phyloP scores from a whole-genome alignment of 2,113 vertebrate species.

The Orycteropus afer region DNA sequence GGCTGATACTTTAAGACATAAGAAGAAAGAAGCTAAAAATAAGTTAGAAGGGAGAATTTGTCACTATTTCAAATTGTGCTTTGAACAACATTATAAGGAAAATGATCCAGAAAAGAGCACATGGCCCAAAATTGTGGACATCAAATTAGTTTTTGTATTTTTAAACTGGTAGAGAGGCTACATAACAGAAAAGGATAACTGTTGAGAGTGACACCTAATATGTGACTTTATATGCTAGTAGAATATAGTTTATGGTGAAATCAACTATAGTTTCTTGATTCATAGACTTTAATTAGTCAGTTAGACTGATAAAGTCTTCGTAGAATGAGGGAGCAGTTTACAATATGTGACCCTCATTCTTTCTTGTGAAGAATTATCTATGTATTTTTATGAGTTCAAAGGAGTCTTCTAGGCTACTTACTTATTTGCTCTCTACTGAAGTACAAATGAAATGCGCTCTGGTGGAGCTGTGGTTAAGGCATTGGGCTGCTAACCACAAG shows the following conservation, averaged over 20 bases:
- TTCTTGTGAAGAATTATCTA: not conserved
- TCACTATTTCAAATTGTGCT: constrained; percentile 51
- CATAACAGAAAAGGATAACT: constrained; percentile 28
- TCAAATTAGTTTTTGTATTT: constrained; percentile 49
- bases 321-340: constrained; percentile 24
- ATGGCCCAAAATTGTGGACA: not conserved
- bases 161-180: not conserved
- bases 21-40: constrained; percentile 18
- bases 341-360: not conserved
- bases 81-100: constrained; percentile 42
- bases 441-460: not conserved
- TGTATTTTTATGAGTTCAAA: not conserved
- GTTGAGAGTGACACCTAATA: not conserved
- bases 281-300: constrained; percentile 25
- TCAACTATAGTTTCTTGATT: not conserved
- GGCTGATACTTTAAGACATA: not conserved
- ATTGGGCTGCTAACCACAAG: no score
- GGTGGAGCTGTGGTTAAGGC: no score
- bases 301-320: constrained; percentile 18
- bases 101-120: not conserved
- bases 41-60: not conserved
- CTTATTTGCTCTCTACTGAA: constrained; percentile 29
- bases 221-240: not conserved
- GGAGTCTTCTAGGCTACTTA: constrained; percentile 11
- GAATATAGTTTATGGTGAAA: constrained; percentile 21